Base-by-base conservation (phyloP, 2,888 invertebrate species). In the Cephus nigrinus region DNA sequence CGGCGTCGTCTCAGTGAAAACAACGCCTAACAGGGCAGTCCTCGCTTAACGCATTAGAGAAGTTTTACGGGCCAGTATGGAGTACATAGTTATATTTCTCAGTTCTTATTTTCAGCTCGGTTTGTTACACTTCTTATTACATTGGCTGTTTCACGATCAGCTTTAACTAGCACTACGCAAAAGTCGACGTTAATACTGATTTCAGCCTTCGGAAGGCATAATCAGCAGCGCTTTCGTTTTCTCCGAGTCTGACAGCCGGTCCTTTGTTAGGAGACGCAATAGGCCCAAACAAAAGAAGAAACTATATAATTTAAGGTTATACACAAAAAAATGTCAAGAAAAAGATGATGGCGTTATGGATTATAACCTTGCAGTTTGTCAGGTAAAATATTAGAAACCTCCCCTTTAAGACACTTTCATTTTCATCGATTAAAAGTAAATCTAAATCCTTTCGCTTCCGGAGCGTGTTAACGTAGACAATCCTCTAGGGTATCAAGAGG, bases 201-300 rank as follows among this genome's bases (percentile, higher is more conserved):
- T 55, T 55, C 55, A 55, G 55, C 55, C 33, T 71, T 71, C 71
- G 31, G 33, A 33, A 71, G 12, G 71, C 71, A 71, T 71, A 71
- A 71, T 71, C 71, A 71, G 12, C 31, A 33, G 31, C 31, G 33
- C 71, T 71, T 71, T 71, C 71, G 33, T 71, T 71, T 71, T 71
- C 71, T 71, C 55, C 55, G 55, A 55, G 55, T 23, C 55, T 55
- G 55, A 55, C 55, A 23, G 55, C 23, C 23, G 23, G 23, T 55
- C 23, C 55, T 55, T 55, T 55, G 55, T 55, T 55, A 23, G 5
- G 15, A 23, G 15, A 55, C 55, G 55, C 23, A 55, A 23, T 23
- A 55, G 9, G 9, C 23, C 23, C 9, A 23, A 55, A 55, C 23
- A 55, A 23, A 23, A 15, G 55, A 55, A 55, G 55, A 55, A 55